A percentile compares a stretch with the other conserved stretches of the same genome.
These are phyloP conservation scores for Pipistrellus pipistrellus DNA, from an alignment of 2,797 vertebrate genomes.

Conservation along the genomic window DNA sequence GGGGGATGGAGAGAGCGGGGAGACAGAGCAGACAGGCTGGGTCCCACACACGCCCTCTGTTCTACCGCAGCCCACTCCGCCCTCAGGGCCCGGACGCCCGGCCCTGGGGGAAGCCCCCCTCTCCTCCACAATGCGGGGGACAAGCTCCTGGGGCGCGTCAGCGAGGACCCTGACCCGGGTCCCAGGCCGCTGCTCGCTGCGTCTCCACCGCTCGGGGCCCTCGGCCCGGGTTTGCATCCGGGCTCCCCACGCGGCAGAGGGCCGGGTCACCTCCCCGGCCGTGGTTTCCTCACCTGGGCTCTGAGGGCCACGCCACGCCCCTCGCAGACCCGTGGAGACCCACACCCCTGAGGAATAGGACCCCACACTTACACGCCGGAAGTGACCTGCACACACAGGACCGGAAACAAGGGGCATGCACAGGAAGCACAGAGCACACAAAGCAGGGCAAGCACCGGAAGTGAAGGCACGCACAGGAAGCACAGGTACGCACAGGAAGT, in stretches of 20 bases:
- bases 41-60: neutral
- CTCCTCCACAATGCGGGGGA: too few relatives aligned
- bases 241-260: too few relatives aligned
- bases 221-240: accelerated
- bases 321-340: accelerated
- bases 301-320: too few relatives aligned
- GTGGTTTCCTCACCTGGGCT: neutral
- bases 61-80: neutral
- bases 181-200: neutral
- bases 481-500: neutral
- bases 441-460: neutral
- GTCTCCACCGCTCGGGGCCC: neutral
- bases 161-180: neutral
- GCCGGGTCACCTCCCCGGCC: accelerated
- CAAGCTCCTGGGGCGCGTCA: neutral
- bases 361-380: too few relatives aligned
- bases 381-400: neutral
- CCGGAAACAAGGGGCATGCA: neutral
- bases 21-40: neutral
- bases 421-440: neutral
- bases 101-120: neutral
- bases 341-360: accelerated
- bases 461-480: neutral
- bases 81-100: neutral
- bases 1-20: too few relatives aligned